These are phyloP conservation scores for Glareola pratincola DNA, from an alignment of 2,113 vertebrate genomes.

Conservation along the genomic window DNA sequence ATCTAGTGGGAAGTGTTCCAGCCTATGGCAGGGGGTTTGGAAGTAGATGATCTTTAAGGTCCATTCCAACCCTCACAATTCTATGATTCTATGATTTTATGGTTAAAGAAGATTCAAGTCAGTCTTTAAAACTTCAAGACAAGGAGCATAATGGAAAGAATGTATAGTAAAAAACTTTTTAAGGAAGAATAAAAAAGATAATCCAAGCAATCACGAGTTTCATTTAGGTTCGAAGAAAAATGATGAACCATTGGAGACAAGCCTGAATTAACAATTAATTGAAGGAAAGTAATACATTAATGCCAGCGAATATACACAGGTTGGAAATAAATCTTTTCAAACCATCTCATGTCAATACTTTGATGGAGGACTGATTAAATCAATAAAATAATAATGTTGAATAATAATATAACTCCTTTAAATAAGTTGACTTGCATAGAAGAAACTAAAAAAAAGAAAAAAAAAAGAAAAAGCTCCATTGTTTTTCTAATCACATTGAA, in stretches of 20 bases:
- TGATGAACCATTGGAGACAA: neutral
- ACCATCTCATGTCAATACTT: neutral
- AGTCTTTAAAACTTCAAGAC: neutral
- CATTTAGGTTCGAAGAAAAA: neutral
- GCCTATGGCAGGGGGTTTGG: too few species aligned
- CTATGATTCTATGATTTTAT: too few species aligned
- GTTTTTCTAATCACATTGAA: neutral
- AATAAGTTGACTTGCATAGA: neutral
- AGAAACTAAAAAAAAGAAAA: neutral
- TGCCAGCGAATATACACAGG: neutral
- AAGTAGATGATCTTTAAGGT: too few species aligned
- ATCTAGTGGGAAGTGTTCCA: too few species aligned
- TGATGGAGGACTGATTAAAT: neutral
- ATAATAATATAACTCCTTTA: neutral
- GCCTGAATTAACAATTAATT: neutral
- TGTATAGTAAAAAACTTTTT: neutral
- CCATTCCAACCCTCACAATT: too few species aligned
- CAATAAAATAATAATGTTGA: neutral
- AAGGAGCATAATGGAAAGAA: neutral
- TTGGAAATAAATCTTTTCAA: neutral
- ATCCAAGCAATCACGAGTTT: neutral
- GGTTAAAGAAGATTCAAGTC: neutral
- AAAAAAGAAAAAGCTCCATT: rapidly evolving
- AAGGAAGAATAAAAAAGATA: neutral
- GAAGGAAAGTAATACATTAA: neutral